Conservation (phyloP, 1,140 invertebrate genomes). For the Saccostrea glomerata region DNA sequence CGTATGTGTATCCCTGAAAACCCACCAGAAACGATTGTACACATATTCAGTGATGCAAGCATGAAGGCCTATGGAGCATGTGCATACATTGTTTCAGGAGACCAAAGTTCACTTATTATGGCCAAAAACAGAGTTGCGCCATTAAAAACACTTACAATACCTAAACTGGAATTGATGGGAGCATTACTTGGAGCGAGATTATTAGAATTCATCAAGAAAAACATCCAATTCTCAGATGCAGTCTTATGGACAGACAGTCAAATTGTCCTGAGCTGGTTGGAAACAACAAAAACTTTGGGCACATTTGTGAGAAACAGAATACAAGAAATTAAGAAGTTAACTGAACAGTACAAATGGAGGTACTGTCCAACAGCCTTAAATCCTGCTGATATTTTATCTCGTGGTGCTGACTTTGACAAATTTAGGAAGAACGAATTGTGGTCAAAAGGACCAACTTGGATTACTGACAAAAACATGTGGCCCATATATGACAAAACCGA, state of each 20-base stretch:
- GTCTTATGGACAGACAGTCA: constrained; percentile 31
- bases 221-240: background rate
- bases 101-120: background rate
- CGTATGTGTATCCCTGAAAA: too few species aligned
- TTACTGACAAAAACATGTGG: background rate
- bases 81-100: constrained; percentile 20
- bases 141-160: background rate
- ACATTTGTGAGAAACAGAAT: constrained; percentile 23
- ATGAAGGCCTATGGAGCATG: constrained; percentile 38
- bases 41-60: constrained; percentile 42
- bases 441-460: background rate
- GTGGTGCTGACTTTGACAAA: too few species aligned
- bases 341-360: background rate
- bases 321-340: constrained; percentile 7
- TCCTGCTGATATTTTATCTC: too few species aligned
- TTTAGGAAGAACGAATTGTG: background rate
- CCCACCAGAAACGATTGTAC: background rate
- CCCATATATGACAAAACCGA: background rate
- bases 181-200: background rate
- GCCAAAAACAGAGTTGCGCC: constrained; percentile 1
- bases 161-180: background rate
- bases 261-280: constrained; percentile 40
- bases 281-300: background rate
- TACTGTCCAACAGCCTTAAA: background rate
- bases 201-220: background rate